Evolutionary conservation across 1,140 invertebrate genomes (phyloP), one percentile per base, ranked within the genome.

Genomic region (Cyrtorhinus lividipennis): DNA sequence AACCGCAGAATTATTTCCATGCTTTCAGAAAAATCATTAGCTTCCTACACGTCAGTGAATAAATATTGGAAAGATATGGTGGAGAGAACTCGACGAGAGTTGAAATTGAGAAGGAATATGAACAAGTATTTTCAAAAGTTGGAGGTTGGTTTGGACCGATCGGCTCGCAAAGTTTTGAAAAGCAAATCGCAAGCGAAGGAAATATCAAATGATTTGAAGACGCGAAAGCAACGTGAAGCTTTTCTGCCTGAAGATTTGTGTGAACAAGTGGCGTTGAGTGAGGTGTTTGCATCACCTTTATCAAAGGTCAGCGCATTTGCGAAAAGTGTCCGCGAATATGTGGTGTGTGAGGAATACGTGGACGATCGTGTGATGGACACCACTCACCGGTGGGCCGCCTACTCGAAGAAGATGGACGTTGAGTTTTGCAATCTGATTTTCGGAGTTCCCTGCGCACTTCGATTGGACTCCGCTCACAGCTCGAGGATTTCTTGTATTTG

Each of bases 61-160:
- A 53, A 53, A 20, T 53, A 53, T 20, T 53, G 48, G 48, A 53
- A 20, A 20, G 48, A 53, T 10, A 53, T 53, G 48, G 48, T 53
- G 5, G 12, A 53, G 12, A 53, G 20, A 53, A 53, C 48, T 8
- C 8, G 20, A 20, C 10, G 48, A 53, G 48, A 53, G 18, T 5
- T 53, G 30, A 38, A 38, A 38, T 8, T 38, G 5, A 38, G 30
- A 15, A 38, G 15, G 30, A 38, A 38, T 8, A 38, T 38, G 5
- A 15, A 38, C 30, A 38, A 38, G 30, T 38, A 8, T 38, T 38
- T 38, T 5, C 5, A 38, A 38, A 38, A 38, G 30, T 38, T 38
- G 15, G 15, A 15, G 15, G 30, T 5, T 38, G 30, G 30, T 38
- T 5, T 38, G 30, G 30, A 15, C n/a, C n/a, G n/a, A n/a, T n/a